A percentile compares a stretch with the other conserved stretches of the same genome.
Conservation (phyloP, 1,140 invertebrate species). For the Cepaea nemoralis region DNA sequence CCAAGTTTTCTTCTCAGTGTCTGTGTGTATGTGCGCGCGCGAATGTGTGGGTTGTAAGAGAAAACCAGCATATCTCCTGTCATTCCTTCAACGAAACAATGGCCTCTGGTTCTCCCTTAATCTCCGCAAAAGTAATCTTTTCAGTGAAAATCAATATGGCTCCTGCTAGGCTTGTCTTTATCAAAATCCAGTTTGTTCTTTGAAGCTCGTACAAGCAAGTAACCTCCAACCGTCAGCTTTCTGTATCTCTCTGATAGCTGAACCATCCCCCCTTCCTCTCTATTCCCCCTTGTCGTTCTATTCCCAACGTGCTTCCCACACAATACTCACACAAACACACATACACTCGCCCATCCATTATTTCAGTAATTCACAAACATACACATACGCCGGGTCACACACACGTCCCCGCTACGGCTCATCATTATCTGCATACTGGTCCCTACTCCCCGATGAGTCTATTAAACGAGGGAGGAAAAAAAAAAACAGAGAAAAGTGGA, state of each 20-base stretch:
- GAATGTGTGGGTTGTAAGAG: background rate
- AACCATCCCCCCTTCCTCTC: background rate
- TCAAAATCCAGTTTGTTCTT: background rate
- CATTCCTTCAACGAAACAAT: background rate
- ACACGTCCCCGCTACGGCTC: background rate
- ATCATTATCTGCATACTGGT: background rate
- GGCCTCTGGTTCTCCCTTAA: background rate
- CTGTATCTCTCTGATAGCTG: background rate
- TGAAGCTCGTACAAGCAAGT: background rate
- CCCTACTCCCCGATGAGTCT: background rate
- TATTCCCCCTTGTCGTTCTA: background rate
- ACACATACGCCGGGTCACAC: background rate
- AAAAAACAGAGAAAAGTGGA: background rate
- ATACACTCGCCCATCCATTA: background rate
- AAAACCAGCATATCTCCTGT: background rate
- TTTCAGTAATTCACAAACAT: background rate
- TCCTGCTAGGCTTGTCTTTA: background rate
- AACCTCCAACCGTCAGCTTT: background rate
- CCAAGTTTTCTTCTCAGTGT: too few relatives aligned
- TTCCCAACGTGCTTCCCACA: background rate
- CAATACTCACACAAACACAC: background rate
- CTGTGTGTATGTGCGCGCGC: too few relatives aligned
- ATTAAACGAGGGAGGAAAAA: slow-evolving; percentile 22
- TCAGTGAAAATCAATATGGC: background rate
- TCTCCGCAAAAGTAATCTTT: slow-evolving; percentile 1